Percentiles rank a stretch among this genome's conserved stretches.
phyloP scores from a whole-genome alignment of 2,888 invertebrate genomes.

The Myopa testacea region DNA sequence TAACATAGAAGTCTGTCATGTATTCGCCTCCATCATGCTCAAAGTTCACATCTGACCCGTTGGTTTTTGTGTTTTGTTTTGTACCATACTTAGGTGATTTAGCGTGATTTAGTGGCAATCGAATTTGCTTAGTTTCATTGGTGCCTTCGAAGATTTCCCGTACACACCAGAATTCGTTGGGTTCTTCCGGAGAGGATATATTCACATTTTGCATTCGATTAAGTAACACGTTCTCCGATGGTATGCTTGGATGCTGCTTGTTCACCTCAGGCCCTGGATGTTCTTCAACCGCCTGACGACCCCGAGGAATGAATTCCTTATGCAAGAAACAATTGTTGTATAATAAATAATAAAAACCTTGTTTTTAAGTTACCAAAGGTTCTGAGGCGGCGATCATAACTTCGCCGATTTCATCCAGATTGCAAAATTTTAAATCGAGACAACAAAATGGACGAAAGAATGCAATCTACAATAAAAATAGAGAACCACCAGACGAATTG shows the following conservation, averaged over 20 bases:
- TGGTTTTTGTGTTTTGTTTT: conserved; percentile 15
- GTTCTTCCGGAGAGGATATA: conserved; percentile 74
- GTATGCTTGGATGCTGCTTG: conserved; percentile 66
- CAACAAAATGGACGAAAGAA: conserved; percentile 15
- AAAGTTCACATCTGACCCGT: conserved; percentile 14
- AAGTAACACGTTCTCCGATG: conserved; percentile 76
- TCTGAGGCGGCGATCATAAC: conserved; percentile 92
- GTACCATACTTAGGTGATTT: conserved; percentile 15
- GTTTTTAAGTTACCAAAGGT: conserved; percentile 75
- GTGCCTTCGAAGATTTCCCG: conserved; percentile 73
- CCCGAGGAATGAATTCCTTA: conserved; percentile 89
- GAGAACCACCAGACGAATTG: too few relatives aligned
- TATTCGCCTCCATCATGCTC: conserved; percentile 50
- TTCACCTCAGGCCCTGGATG: conserved; percentile 79
- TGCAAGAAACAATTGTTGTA: conserved; percentile 41
- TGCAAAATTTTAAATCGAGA: conserved; percentile 67
- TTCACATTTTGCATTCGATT: conserved; percentile 83
- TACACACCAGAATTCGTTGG: conserved; percentile 72
- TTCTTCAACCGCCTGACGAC: conserved; percentile 81
- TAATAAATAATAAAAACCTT: neutral
- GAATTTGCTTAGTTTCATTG: conserved; percentile 46
- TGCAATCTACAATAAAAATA: neutral
- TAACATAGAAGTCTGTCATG: conserved; percentile 63
- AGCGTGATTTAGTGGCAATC: neutral
- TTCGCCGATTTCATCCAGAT: conserved; percentile 89